Conservation (phyloP, 2,888 invertebrate species). For the Agonum fuliginosum region DNA sequence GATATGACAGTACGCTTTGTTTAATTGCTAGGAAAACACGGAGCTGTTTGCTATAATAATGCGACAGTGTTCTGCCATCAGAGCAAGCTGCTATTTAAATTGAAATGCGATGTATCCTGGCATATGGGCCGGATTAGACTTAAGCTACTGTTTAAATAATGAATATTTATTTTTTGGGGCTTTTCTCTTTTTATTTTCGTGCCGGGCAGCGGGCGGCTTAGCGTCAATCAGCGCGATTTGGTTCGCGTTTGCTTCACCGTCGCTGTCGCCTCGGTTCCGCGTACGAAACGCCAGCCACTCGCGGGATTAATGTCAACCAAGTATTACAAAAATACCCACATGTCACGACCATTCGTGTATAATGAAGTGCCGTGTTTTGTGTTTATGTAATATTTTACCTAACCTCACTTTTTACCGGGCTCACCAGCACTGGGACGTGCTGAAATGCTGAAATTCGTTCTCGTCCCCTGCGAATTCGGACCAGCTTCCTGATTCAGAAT, state of each 20-base stretch:
- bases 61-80: constrained; percentile 66
- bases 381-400: constrained; percentile 58
- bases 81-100: constrained; percentile 66
- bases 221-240: constrained; percentile 51
- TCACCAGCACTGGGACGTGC: too few species aligned
- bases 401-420: constrained; percentile 46
- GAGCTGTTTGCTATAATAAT: constrained; percentile 68
- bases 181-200: constrained; percentile 58
- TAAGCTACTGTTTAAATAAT: constrained; percentile 67
- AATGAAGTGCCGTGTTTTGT: constrained; percentile 58
- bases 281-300: constrained; percentile 29
- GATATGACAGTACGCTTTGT: constrained; percentile 69
- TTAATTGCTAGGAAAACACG: constrained; percentile 69
- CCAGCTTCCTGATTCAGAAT: not conserved
- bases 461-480: not conserved
- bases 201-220: constrained; percentile 63
- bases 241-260: not conserved
- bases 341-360: constrained; percentile 59
- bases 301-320: constrained; percentile 57
- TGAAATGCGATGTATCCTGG: constrained; percentile 66
- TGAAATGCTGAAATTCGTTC: too few species aligned
- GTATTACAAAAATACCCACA: constrained; percentile 58
- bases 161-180: constrained; percentile 67
- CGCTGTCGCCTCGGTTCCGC: constrained; percentile 16
- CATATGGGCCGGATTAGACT: constrained; percentile 67